These are phyloP conservation scores for Parazoanthus swiftii DNA, from an alignment of 92 coral and sea anemone genomes.

Conservation along the genomic window DNA sequence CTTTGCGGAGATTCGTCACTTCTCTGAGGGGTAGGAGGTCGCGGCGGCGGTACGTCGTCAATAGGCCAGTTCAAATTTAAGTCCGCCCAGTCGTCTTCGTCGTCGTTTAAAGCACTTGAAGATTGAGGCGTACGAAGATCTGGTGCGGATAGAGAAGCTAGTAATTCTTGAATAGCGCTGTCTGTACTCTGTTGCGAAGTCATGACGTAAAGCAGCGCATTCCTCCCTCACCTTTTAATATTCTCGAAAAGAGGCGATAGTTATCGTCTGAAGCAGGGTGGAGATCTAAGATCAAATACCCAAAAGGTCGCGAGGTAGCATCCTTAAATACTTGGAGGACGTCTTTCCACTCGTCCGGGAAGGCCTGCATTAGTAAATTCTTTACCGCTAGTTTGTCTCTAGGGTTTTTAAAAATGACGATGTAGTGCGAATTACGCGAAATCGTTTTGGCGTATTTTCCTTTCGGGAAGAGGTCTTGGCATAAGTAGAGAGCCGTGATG, in stretches of 20 bases:
- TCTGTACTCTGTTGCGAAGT: conserved; percentile 12
- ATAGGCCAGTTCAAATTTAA: conserved; percentile 6
- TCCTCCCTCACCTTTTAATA: conserved; percentile 13
- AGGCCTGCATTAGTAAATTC: conserved; percentile 7
- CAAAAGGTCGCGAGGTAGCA: conserved; percentile 8
- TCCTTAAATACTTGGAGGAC: neutral
- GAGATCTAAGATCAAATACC: neutral
- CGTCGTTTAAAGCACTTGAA: neutral
- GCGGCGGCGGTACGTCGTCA: conserved; percentile 5
- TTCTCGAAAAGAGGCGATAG: conserved; percentile 11
- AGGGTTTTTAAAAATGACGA: conserved; percentile 5
- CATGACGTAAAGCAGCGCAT: conserved; percentile 9
- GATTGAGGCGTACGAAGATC: conserved; percentile 9
- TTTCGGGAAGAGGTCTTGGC: neutral
- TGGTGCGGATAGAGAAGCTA: conserved; percentile 12
- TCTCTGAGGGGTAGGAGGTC: neutral
- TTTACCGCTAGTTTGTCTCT: neutral
- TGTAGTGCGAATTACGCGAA: conserved; percentile 7
- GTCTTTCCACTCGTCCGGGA: conserved; percentile 10
- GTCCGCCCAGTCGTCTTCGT: conserved; percentile 10
- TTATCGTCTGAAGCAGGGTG: neutral
- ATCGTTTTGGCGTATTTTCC: neutral
- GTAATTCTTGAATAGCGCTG: conserved; percentile 9
- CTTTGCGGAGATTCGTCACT: too few relatives aligned
- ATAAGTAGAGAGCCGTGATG: too few relatives aligned